Base-by-base conservation (phyloP, 2,113 vertebrate species). In the Notothenia rossii region DNA sequence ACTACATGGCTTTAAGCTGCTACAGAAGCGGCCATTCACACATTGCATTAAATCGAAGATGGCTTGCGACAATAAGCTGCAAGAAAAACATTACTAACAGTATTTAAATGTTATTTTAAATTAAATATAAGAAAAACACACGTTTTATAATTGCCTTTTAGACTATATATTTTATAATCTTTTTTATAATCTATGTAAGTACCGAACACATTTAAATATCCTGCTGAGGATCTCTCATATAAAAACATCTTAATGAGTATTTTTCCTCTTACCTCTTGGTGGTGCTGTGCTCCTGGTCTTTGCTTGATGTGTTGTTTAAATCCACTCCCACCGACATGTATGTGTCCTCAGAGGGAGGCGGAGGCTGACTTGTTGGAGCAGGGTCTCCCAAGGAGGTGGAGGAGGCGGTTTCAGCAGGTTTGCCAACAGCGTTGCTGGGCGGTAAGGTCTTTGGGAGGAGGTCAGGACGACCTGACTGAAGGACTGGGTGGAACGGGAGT, bases 381-480 rank as follows among this genome's bases (percentile, higher is more conserved):
- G 92, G 86, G 10, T 90, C 95, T 85, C 84, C 92, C 65, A 87
- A 12, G 25, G 94, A 94, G 36, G 92, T 87, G 81, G 90, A 94
- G 4, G 91, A 75, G 18, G 91, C 89, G 0, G 95, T 94, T 3
- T 94, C 95, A 1, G 90, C 72, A 2, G 95, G 87, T 40, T 92
- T 93, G 2, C 91, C 95, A 79, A 86, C 94, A 18, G 90, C 83
- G 77, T 94, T 92, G 0, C 95, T 95, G 67, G 92, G 71, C 0
- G 88, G 91, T 69, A 92, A 88, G 11, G 92, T 96, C 74, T 91
- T 92, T 73, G 95, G 95, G 71, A 98, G 95, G 58, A 97, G 92
- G 92, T 98, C 96, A 18, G 97, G 97, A 62, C 95, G 96, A 66
- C 95, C 95, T 13, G 93, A 89, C 56, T 92, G 94, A 82, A 93